Evolutionary conservation across 1,140 invertebrate genomes (phyloP).

Genomic region (Leucophenga varia): DNA sequence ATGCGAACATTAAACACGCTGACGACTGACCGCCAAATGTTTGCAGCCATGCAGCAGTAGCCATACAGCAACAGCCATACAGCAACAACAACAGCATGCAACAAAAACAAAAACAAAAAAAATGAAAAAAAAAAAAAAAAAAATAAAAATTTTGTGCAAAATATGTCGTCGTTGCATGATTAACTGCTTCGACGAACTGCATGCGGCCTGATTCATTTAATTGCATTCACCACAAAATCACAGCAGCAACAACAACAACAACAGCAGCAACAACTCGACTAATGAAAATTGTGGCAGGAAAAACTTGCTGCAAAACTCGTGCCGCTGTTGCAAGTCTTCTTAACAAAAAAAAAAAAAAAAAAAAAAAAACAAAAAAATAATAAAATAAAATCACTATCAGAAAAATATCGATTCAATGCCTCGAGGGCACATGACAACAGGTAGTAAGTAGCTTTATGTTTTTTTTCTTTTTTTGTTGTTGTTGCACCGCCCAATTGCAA

Average conservation of each 20-base stretch:
- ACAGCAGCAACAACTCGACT: background rate
- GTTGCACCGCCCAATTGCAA: slow-evolving; percentile 4
- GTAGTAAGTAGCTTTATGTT: slow-evolving; percentile 14
- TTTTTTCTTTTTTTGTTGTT: background rate
- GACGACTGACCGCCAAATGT: slow-evolving; percentile 41
- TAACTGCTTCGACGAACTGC: slow-evolving; percentile 35
- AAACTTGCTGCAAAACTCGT: too few relatives aligned
- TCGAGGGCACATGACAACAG: slow-evolving; percentile 34
- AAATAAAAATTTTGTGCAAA: too few relatives aligned
- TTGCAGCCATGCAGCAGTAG: slow-evolving; percentile 20
- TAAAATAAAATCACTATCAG: too few relatives aligned
- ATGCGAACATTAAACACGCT: background rate
- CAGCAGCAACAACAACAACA: background rate
- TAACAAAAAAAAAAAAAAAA: too few relatives aligned
- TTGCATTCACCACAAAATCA: slow-evolving; percentile 30
- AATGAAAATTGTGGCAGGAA: too few relatives aligned
- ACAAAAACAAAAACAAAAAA: slow-evolving; percentile 14
- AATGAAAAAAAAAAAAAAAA: too few relatives aligned
- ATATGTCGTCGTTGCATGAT: slow-evolving; percentile 49
- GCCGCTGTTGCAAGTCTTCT: too few relatives aligned
- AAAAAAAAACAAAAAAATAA: too few relatives aligned
- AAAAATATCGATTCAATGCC: slow-evolving; percentile 23
- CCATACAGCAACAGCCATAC: background rate
- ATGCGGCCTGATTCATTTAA: slow-evolving; percentile 39
- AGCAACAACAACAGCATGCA: slow-evolving; percentile 2